Percentiles rank a stretch among this genome's conserved stretches.
Conservation (phyloP, 2,113 vertebrate genomes). For the Aleadryas rufinucha region DNA sequence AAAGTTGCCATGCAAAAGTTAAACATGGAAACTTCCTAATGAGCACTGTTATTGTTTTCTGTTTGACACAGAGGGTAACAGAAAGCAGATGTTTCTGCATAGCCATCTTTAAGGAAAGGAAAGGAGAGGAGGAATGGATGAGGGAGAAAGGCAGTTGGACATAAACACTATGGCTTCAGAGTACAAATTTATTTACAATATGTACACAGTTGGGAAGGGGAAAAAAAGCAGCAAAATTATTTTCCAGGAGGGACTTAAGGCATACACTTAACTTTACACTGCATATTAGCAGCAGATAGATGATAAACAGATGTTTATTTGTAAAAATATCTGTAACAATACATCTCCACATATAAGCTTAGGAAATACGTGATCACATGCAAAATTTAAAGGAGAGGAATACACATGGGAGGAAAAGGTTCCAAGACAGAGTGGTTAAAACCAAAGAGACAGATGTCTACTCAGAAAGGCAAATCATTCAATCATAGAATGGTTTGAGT, state of each 20-base stretch:
- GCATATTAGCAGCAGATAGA: background rate
- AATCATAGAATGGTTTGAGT: background rate
- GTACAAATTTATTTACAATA: background rate
- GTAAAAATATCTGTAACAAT: background rate
- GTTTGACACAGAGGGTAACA: background rate
- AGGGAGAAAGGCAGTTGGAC: background rate
- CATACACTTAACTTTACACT: background rate
- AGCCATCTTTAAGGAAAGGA: background rate
- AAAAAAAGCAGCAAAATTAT: background rate
- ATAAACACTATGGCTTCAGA: background rate
- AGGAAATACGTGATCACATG: background rate
- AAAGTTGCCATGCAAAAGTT: background rate
- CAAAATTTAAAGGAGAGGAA: background rate
- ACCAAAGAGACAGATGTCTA: background rate
- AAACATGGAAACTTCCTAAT: conserved; percentile 17
- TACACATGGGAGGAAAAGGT: background rate
- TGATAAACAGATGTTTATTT: conserved; percentile 18
- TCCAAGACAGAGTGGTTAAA: background rate
- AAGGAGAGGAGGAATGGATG: background rate
- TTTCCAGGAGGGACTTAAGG: background rate
- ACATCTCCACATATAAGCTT: background rate
- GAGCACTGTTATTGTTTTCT: conserved; percentile 3
- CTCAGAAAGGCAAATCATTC: background rate
- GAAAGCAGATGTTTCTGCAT: conserved; percentile 17
- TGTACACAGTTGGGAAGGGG: background rate